Evolutionary conservation across 2,888 invertebrate genomes (phyloP).

Genomic region (Pammene fasciana): DNA sequence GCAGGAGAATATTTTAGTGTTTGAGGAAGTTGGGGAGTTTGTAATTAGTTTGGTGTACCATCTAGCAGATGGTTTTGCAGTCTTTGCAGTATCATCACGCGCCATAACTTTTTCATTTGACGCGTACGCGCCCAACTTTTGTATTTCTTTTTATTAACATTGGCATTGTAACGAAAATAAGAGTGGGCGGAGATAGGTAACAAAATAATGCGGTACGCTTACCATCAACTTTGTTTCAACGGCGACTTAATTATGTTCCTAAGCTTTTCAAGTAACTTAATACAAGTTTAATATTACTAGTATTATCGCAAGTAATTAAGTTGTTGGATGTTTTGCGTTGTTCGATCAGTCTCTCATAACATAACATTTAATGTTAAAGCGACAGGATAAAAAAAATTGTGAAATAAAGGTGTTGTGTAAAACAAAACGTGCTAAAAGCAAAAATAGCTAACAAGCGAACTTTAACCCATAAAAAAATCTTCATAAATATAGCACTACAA

Average conservation of each 20-base stretch:
- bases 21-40: constrained; percentile 77
- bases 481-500: too few species aligned
- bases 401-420: too few species aligned
- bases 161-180: constrained; percentile 80
- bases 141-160: constrained; percentile 83
- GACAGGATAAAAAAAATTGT: too few species aligned
- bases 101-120: constrained; percentile 83
- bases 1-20: constrained; percentile 81
- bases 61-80: constrained; percentile 71
- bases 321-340: too few species aligned
- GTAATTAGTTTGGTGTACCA: constrained; percentile 77
- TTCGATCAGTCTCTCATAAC: too few species aligned
- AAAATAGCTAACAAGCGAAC: too few species aligned
- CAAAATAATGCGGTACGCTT: constrained; percentile 17
- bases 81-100: constrained; percentile 81
- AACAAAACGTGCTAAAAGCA: too few species aligned
- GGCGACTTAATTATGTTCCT: neutral
- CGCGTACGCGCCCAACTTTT: constrained; percentile 78
- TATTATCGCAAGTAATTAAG: too few species aligned
- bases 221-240: constrained; percentile 7
- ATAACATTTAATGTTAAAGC: too few species aligned
- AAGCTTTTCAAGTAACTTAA: neutral
- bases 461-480: too few species aligned
- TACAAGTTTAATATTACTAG: neutral
- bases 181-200: constrained; percentile 60